phyloP scores from a whole-genome alignment of 92 coral and sea anemone genomes.

The Epizoanthus fatuus region DNA sequence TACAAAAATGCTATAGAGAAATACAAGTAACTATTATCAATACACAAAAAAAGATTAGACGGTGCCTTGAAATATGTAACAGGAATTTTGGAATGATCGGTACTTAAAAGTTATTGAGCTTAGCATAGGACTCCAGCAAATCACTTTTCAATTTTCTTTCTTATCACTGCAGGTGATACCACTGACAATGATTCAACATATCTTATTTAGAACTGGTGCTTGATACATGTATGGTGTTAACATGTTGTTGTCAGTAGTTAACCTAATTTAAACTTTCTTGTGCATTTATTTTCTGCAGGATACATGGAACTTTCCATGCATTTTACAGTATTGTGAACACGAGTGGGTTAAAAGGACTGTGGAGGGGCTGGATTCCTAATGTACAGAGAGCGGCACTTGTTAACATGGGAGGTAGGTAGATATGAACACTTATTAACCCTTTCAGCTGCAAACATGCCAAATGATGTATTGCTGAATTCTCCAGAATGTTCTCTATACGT shows the following conservation, averaged over 20 bases:
- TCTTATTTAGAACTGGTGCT: too few species aligned
- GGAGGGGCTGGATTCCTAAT: conserved; percentile 99
- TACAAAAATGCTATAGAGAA: too few species aligned
- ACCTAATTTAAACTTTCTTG: neutral
- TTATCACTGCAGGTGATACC: too few species aligned
- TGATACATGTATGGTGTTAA: neutral
- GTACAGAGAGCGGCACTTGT: conserved; percentile 98
- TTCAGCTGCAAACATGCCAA: too few species aligned
- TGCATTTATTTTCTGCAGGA: conserved; percentile 44
- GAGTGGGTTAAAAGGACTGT: conserved; percentile 86
- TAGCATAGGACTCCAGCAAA: neutral
- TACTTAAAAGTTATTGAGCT: neutral
- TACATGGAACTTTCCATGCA: conserved; percentile 90
- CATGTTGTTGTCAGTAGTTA: neutral
- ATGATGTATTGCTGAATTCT: too few species aligned
- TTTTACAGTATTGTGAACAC: conserved; percentile 82
- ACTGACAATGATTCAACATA: too few species aligned
- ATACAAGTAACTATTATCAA: too few species aligned
- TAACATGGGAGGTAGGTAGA: conserved; percentile 92
- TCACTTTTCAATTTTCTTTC: neutral
- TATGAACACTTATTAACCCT: too few species aligned
- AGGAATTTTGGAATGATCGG: too few species aligned
- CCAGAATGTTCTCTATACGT: too few species aligned
- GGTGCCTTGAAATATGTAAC: too few species aligned
- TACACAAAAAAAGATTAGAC: too few species aligned